Conservation (phyloP, 2,113 vertebrate genomes). For the Pampusana beccarii region DNA sequence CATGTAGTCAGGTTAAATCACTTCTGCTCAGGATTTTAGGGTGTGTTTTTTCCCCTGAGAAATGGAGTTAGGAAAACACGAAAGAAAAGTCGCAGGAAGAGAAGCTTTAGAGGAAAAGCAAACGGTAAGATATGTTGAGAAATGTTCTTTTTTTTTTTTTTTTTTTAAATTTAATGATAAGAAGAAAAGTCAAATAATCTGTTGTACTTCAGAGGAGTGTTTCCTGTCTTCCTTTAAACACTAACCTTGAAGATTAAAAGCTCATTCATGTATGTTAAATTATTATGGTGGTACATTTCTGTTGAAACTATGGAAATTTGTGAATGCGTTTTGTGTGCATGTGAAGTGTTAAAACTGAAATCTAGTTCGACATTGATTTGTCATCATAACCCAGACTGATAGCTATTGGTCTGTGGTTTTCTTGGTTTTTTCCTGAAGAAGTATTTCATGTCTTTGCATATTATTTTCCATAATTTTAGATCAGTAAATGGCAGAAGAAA, state of each 20-base stretch:
- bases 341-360: background rate
- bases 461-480: background rate
- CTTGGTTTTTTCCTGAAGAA: background rate
- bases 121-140: conserved; percentile 75
- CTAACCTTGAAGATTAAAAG: conserved; percentile 41
- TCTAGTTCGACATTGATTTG: background rate
- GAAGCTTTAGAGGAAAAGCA: conserved; percentile 55
- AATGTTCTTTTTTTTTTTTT: background rate
- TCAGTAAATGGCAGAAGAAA: background rate
- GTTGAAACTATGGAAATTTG: background rate
- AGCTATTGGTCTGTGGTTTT: background rate
- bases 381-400: background rate
- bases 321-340: background rate
- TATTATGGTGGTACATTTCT: background rate
- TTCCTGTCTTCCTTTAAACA: conserved; percentile 28
- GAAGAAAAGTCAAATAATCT: background rate
- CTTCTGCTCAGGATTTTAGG: conserved; percentile 56
- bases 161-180: background rate
- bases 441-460: background rate
- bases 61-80: conserved; percentile 77
- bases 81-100: conserved; percentile 51
- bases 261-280: conserved; percentile 22
- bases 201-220: background rate
- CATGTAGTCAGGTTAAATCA: conserved; percentile 67
- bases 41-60: conserved; percentile 1